A percentile compares a stretch with the other conserved stretches of the same genome.
phyloP scores from a whole-genome alignment of 2,797 vertebrate genomes.

The Clamator glandarius region DNA sequence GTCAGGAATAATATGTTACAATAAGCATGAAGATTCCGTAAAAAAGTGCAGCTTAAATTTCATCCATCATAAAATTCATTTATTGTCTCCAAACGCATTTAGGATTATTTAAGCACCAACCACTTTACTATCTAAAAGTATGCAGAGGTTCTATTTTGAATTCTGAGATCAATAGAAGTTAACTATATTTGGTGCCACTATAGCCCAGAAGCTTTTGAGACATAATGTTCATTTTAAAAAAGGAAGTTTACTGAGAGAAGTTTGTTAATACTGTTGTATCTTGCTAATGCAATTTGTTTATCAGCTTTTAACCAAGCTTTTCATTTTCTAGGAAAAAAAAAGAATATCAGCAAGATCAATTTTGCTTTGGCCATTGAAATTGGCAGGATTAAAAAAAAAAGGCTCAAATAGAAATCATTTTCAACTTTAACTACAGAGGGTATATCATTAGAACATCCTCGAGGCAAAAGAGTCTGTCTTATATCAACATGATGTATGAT shows the following conservation, averaged over 20 bases:
- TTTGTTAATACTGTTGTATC: neutral
- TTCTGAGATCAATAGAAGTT: slow-evolving; percentile 17
- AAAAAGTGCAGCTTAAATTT: neutral
- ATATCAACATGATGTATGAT: neutral
- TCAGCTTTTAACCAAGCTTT: slow-evolving; percentile 5
- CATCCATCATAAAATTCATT: neutral
- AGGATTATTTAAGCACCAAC: neutral
- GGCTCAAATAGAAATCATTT: neutral
- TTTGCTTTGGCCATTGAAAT: neutral
- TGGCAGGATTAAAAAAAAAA: neutral
- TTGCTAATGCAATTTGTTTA: neutral
- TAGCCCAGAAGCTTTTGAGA: neutral
- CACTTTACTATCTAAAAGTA: neutral
- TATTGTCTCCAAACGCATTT: neutral
- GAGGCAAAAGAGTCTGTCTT: slow-evolving; percentile 17
- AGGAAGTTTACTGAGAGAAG: neutral
- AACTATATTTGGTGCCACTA: neutral
- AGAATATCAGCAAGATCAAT: neutral
- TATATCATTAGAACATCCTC: neutral
- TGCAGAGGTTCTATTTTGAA: neutral
- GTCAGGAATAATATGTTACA: neutral
- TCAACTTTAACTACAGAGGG: neutral
- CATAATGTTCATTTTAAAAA: neutral
- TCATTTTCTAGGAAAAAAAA: slow-evolving; percentile 15
- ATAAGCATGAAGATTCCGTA: neutral